Base-by-base conservation (phyloP, 1,140 invertebrate species). In the Calephelis nemesis region DNA sequence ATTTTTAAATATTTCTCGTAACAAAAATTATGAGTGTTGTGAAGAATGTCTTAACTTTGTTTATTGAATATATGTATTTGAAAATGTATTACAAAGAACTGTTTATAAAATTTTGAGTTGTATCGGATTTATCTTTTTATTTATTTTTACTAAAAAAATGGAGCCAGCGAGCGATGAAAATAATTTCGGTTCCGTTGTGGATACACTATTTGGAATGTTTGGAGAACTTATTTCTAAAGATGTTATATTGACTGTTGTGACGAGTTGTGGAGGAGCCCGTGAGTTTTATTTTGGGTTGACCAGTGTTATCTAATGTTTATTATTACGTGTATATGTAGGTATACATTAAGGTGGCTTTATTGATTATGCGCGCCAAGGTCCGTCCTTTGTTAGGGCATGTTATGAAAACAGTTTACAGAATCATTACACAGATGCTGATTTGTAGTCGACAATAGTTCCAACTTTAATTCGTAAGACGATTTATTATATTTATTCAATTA, bases 221-320 rank as follows among this genome's bases (percentile, higher is more conserved):
- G 81, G 80, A 8, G 67, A 82, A 71, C 70, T 87, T 13, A 52
- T 87, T 50, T 79, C 54, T 69, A 74, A 70, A 75, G 85, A 90
- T 67, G 78, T 79, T 8, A 79, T 87, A 48, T 67, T 70, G 58
- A 67, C 78, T 47, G 73, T 90, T 40, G 78, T 85, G 12, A 83
- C 85, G 67, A 82, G 75, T 70, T 90, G 76, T 67, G 77, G 70
- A 9, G 86, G 85, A 30, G 79, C 88, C 71, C 64, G 88, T 90
- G 78, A 90, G 88, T 89, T 72, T 19, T 13, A 65, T 65, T 63
- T 15, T 45, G 42, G 42, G 42, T 45, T 45, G 42, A 45, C 42
- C 8, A 45, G 42, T 45, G 8, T 45, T 45, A 45, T 45, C 42
- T 45, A 45, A 45, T 45, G 42, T 45, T 45, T 45, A 30, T 30